Conservation (phyloP, 2,113 vertebrate species). For the Pluvialis apricaria region DNA sequence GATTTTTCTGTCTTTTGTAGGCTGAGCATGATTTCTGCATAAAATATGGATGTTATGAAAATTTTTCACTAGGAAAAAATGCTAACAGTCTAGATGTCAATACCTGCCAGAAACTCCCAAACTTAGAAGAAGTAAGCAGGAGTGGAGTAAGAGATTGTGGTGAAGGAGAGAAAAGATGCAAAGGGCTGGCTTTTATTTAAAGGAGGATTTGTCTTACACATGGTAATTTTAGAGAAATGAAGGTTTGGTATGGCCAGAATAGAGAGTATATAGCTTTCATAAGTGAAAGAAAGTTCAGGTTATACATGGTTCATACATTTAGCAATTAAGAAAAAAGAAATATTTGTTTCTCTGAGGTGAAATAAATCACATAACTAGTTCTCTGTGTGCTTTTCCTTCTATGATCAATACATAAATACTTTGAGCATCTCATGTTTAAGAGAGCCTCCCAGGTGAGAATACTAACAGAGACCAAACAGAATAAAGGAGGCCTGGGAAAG, state of each 20-base stretch:
- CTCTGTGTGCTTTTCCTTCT: background rate
- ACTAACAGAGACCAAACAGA: background rate
- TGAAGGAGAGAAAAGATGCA: background rate
- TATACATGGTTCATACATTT: background rate
- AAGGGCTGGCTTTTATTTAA: background rate
- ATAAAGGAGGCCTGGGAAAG: background rate
- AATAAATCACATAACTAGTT: background rate
- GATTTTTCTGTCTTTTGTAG: background rate
- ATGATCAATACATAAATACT: background rate
- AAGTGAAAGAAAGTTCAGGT: background rate
- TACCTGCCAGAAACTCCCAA: background rate
- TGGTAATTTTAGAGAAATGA: background rate
- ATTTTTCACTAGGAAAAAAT: background rate
- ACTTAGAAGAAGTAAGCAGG: background rate
- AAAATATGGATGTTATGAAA: background rate
- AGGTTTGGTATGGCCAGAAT: background rate
- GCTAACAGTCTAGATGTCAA: background rate
- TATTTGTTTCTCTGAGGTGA: background rate
- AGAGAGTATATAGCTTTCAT: background rate
- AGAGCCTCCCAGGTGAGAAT: background rate
- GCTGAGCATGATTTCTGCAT: background rate
- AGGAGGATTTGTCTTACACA: background rate
- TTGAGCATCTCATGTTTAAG: background rate
- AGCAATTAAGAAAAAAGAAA: background rate
- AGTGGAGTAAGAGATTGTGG: background rate